These are phyloP conservation scores for Turdus rufiventris DNA, from an alignment of 2,113 vertebrate species.

Conservation along the genomic window DNA sequence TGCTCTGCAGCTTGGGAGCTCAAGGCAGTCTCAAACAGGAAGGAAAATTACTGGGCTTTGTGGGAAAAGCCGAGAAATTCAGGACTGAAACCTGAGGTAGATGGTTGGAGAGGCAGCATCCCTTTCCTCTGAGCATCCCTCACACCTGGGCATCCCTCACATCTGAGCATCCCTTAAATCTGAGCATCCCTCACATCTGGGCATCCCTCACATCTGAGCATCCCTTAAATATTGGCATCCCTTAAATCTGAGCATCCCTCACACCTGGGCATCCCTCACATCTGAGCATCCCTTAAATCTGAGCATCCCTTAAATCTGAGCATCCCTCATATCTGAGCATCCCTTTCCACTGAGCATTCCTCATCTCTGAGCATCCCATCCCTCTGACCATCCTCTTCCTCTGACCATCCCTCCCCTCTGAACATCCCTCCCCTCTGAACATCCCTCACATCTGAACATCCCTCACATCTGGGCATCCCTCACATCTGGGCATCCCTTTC, in stretches of 20 bases:
- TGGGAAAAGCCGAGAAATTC: neutral
- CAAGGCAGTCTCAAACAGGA: neutral
- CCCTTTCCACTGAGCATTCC: rapidly evolving
- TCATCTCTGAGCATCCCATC: neutral
- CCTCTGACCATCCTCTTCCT: neutral
- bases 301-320: no score
- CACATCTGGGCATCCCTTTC: neutral
- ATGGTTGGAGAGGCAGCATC: neutral
- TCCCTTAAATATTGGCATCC: neutral
- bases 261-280: no score
- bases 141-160: no score
- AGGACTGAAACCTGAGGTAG: neutral
- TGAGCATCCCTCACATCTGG: no score
- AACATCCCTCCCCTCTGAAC: neutral
- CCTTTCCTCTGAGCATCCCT: neutral
- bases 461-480: rapidly evolving
- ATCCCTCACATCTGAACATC: no score
- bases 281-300: neutral
- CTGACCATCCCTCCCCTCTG: rapidly evolving
- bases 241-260: no score
- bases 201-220: neutral
- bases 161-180: neutral
- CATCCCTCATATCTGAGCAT: neutral
- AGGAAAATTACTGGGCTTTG: neutral
- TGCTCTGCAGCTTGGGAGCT: neutral